Evolutionary conservation across 2,797 vertebrate species (phyloP), one percentile per base, ranked within the genome.

Genomic region (Enteromius trimaculatus): DNA sequence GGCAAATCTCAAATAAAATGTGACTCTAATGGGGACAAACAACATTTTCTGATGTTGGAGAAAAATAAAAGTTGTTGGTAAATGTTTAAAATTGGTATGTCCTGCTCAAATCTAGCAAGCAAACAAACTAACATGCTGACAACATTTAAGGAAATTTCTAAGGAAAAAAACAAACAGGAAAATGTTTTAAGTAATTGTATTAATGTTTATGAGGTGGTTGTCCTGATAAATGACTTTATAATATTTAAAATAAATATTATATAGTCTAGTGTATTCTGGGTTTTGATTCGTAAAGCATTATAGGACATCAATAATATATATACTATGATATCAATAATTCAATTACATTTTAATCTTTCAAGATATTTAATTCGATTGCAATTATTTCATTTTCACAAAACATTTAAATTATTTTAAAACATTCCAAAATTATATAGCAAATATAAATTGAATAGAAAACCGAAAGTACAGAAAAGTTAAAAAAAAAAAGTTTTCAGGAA

Each of bases 301-400:
- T 3, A n/a, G 51, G 62, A n/a, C 31, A 77, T 77, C 39, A 77
- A 80, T 77, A 83, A 42, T 31, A 21, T n/a, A 21, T n/a, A 55
- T n/a, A n/a, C 8, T 23, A 58, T 58, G 23, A 58, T 58, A 58
- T 49, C 8, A 49, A 10, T 49, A 9, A 19, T 31, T 31, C 6
- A 4, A 51, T 31, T 6, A 19, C 4, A 19, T 31, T 10, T 21
- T 19, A 51, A 21, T 51, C 17, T 29, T 31, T 49, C 16, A 11
- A 21, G 3, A 72, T 13, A 4, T 8, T 9, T 51, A 34, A 13
- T 53, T 51, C 0, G 5, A 49, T 19, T 51, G 11, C 4, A 74
- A 19, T 51, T 1, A 19, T 31, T 29, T 53, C 6, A 53, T 49
- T 4, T 34, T 53, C 49, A 51, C 1, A 74, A 51, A 74, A 14